Base-by-base conservation (phyloP, 2,797 vertebrate species). In the Diceros bicornis region DNA sequence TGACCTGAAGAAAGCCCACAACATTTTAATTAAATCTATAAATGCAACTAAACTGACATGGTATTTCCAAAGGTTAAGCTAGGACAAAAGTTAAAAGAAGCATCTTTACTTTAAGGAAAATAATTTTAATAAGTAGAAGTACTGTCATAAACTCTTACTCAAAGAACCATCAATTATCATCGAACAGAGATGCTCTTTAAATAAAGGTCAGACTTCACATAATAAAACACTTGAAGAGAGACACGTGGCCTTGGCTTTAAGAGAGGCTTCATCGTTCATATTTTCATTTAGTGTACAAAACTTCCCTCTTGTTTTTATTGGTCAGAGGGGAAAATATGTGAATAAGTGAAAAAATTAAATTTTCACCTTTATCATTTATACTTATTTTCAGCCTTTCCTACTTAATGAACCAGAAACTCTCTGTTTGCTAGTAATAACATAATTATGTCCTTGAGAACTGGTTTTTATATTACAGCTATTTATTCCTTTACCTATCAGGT, bases 391-490 rank as follows among this genome's bases (percentile, higher is more conserved):
- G 21, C 75, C 95, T 97, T 95, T 96, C 64, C 21, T 25, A 92
- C 68, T 94, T 97, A 98, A 98, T 98, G 96, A 97, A 97, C 92
- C 93, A 97, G 93, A 98, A 97, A 97, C 81, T 92, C 96, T 96
- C 97, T 91, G 79, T 97, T 97, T 97, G 93, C 90, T 82, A 96
- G 89, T 97, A 98, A 97, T 97, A 97, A 64, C 44, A 96, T 96
- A 97, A 98, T 96, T 97, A 97, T 94, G 94, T 94, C 96, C 97
- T 94, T 91, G 90, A 93, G 97, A 98, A 94, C 81, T 92, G 66
- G 52, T 91, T 97, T 92, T 97, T 96, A 96, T 92, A 97, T 91
- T 93, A 52, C 47, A 96, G 83, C 94, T 97, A 96, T 97, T 97
- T 97, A 97, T 97, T 92, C 77, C 68, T 92, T 97, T 97, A 97